These are phyloP conservation scores for Chrysochloris asiatica DNA, from an alignment of 2,113 vertebrate species.

Conservation along the genomic window DNA sequence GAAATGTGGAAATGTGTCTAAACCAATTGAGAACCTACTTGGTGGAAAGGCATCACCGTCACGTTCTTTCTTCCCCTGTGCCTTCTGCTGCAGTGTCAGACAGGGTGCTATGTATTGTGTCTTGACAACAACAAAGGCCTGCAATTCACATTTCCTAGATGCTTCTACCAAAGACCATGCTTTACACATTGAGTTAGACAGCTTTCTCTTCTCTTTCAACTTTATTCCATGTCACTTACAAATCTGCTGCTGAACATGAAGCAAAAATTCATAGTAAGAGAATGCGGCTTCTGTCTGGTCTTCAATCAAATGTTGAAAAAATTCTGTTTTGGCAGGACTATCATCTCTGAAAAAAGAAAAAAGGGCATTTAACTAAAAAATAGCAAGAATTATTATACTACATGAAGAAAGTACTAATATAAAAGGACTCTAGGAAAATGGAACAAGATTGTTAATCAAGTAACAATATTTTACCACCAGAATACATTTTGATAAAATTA, in stretches of 20 bases:
- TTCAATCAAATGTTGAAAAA: slow-evolving; percentile 96
- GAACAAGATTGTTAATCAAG: neutral
- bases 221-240: slow-evolving; percentile 88
- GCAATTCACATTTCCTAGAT: slow-evolving; percentile 28
- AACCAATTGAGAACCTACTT: slow-evolving; percentile 78
- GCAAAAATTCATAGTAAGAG: slow-evolving; percentile 96
- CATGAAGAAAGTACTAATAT: neutral
- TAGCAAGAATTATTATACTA: neutral
- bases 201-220: slow-evolving; percentile 22
- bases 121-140: slow-evolving; percentile 49
- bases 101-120: slow-evolving; percentile 61
- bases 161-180: slow-evolving; percentile 64
- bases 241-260: slow-evolving; percentile 94
- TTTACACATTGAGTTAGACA: slow-evolving; percentile 55
- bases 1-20: slow-evolving; percentile 81
- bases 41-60: slow-evolving; percentile 66
- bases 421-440: neutral
- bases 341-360: slow-evolving; percentile 90
- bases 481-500: slow-evolving; percentile 13
- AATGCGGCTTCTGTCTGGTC: slow-evolving; percentile 93
- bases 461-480: neutral
- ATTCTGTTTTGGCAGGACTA: slow-evolving; percentile 88
- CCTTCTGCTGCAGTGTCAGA: slow-evolving; percentile 63
- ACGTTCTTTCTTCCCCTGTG: slow-evolving; percentile 41
- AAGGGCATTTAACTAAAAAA: slow-evolving; percentile 19